Percentiles rank a stretch among this genome's conserved stretches.
Evolutionary conservation across 2,797 vertebrate species (phyloP).

Genomic region (Sebastes alutus): DNA sequence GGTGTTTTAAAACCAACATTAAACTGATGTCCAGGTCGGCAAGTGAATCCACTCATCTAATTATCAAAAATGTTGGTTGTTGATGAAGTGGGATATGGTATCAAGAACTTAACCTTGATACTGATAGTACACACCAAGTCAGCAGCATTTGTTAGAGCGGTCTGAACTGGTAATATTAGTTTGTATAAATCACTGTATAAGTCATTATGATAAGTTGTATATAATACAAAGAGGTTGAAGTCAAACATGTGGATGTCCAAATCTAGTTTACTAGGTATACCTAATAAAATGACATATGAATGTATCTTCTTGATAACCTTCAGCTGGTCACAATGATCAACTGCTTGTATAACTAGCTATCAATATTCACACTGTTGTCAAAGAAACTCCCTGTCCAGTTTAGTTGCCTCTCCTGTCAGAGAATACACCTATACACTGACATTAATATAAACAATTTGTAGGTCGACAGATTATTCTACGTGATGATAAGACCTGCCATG

Average conservation of each 20-base stretch:
- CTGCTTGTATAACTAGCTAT: neutral
- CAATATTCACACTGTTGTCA: neutral
- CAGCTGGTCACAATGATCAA: neutral
- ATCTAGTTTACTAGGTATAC: neutral
- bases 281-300: neutral
- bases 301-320: neutral
- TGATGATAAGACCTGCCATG: neutral
- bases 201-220: neutral
- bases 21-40: neutral
- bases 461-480: neutral
- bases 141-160: neutral
- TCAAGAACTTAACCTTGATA: neutral
- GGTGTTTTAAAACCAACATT: neutral
- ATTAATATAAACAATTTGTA: neutral
- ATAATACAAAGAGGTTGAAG: neutral
- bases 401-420: neutral
- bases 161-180: neutral
- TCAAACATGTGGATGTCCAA: neutral
- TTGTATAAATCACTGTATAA: neutral
- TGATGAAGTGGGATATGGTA: neutral
- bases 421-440: neutral
- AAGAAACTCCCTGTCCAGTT: neutral
- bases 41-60: constrained; percentile 7
- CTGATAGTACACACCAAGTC: neutral
- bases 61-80: neutral